Evolutionary conservation across 2,888 invertebrate genomes (phyloP), one percentile per base, ranked within the genome.

Genomic region (Aelia acuminata): DNA sequence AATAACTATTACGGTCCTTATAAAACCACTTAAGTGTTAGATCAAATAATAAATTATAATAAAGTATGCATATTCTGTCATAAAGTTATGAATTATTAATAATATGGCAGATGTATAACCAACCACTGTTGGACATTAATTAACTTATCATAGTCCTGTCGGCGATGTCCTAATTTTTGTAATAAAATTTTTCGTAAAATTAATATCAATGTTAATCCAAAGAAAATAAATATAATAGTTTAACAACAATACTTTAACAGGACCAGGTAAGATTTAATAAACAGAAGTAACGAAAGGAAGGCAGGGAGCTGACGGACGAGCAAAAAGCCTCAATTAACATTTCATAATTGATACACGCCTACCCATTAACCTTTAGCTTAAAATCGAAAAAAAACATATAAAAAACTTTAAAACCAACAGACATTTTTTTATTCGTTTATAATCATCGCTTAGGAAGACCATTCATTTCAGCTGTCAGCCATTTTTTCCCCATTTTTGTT

Each of bases 281-380:
- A 26, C 43, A 70, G 47, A 48, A 70, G 70, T 70, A 87, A 87
- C 70, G 87, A 87, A 70, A 26, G 26, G 50, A 70, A n/a, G 87
- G 48, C 43, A 22, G 26, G 87, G 87, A 70, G 87, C 87, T 26
- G 87, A 87, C 20, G 26, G 39, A n/a, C 39, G 49, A 53, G 22
- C 53, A 87, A 63, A 80, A 87, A 87, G 70, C 13, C 43, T n/a
- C 70, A 47, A 87, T 87, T 87, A 87, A 70, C 87, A 87, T 87
- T 87, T 87, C 87, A 87, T 87, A 70, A 87, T 87, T 87, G 87
- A 87, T 87, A 87, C 87, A 87, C 87, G 87, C 87, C 87, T 87
- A 70, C 70, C 87, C 87, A 87, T 87, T 87, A 87, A 70, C 87
- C 57, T 43, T 43, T 80, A n/a, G 43, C 53, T 47, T 47, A 70